Evolutionary conservation across 2,113 vertebrate species (phyloP), one percentile per base, ranked within the genome.

Genomic region (Charadrius vociferus): DNA sequence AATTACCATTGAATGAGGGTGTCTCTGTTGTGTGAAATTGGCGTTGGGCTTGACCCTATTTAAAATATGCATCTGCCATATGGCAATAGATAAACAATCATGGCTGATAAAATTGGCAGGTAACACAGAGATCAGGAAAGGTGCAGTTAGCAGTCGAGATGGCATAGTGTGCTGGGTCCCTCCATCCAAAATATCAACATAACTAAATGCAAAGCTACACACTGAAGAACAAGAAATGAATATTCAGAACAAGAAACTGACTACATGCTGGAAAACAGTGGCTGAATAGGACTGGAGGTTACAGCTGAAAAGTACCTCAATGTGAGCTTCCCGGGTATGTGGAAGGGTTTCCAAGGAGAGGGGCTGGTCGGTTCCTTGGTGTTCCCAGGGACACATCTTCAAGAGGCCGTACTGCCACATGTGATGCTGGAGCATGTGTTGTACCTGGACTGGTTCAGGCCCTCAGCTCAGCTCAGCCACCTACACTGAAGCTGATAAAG

Each of bases 371-470:
- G 26, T 19, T 80, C 50, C 53, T 68, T 29, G 34, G 53, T 7
- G 12, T 22, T 82, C 22, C 19, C n/a, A 45, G 49, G 47, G 45
- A 22, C 29, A 49, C 26, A 45, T 29, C 61, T 65, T 67, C 49
- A 49, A 3, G 21, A 39, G 52, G 27, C 9, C 9, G 9, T 23
- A 36, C 24, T 0, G 0, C n/a, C n/a, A 32, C 7, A 1, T 4
- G 16, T 23, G 49, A 30, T 56, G 29, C 11, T 21, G 24, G 21
- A 72, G 19, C 27, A 12, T 3, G 9, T 47, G 41, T 6, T 39
- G 8, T 27, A 65, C 39, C 18, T 17, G 53, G 50, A 41, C 53
- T 8, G 4, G 19, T 53, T 21, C 39, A 82, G 34, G 24, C 18
- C 68, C 27, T 85, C 65, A 52, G 45, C 36, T 91, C 56, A 77